phyloP scores from a whole-genome alignment of 2,113 vertebrate species.

The Apteryx mantelli region DNA sequence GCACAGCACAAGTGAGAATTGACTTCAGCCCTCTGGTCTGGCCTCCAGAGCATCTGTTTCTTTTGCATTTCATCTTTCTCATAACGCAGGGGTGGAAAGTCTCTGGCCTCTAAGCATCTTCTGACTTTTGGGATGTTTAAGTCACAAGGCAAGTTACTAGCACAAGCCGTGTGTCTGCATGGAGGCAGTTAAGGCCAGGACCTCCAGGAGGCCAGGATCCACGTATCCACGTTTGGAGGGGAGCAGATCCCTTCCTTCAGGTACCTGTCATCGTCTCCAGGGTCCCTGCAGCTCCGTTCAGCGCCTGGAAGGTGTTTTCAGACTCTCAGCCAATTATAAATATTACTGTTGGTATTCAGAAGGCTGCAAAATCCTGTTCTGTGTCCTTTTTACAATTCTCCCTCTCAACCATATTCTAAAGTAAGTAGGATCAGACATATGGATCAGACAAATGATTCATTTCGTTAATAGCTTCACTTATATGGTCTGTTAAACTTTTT shows the following conservation, averaged over 20 bases:
- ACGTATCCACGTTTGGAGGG: not conserved
- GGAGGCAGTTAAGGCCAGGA: not conserved
- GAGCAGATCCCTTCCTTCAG: fast-evolving
- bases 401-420: not conserved
- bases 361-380: not conserved
- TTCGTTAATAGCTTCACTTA: not conserved
- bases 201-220: not conserved
- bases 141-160: not conserved
- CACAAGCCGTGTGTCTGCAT: not conserved
- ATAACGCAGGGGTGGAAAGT: not conserved
- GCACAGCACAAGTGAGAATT: not conserved
- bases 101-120: not conserved
- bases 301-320: not conserved
- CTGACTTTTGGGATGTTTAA: not conserved
- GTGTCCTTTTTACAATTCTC: not conserved
- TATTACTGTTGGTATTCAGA: not conserved
- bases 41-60: not conserved
- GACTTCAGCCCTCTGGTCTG: not conserved
- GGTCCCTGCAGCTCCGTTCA: not conserved
- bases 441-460: not conserved
- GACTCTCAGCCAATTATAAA: not conserved
- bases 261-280: fast-evolving
- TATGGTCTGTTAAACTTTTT: not conserved
- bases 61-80: not conserved
- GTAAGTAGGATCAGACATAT: not conserved